These are phyloP conservation scores for Willowsia nigromaculata DNA, from an alignment of 2,888 invertebrate species.

Conservation along the genomic window DNA sequence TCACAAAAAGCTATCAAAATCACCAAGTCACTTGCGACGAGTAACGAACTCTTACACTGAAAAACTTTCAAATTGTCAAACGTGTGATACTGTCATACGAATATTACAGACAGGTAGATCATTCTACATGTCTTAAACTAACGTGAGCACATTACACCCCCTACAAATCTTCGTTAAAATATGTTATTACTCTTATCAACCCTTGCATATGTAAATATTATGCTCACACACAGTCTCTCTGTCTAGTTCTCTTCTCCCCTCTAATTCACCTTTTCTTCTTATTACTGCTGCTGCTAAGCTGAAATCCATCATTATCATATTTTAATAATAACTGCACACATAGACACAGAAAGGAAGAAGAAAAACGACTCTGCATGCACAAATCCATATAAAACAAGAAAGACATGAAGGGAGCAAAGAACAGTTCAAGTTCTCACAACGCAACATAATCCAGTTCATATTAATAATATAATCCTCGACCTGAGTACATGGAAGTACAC, in stretches of 20 bases:
- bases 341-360: not conserved
- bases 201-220: not conserved
- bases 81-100: too few species aligned
- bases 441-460: constrained; percentile 29
- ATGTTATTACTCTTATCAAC: not conserved
- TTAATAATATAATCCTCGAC: constrained; percentile 30
- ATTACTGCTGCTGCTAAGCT: constrained; percentile 1
- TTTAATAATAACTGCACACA: constrained; percentile 39
- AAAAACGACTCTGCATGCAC: not conserved
- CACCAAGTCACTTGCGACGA: not conserved
- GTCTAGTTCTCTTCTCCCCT: not conserved
- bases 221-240: not conserved
- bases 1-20: not conserved
- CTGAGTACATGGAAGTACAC: constrained; percentile 1
- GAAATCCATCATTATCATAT: constrained; percentile 43
- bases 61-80: not conserved
- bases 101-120: too few species aligned
- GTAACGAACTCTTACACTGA: not conserved
- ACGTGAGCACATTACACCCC: not conserved
- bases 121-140: too few species aligned
- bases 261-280: constrained; percentile 9
- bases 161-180: not conserved
- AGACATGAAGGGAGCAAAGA: not conserved
- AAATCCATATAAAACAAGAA: not conserved
- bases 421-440: not conserved